Evolutionary conservation across 2,797 vertebrate species (phyloP).

Genomic region (Pitangus sulphuratus): DNA sequence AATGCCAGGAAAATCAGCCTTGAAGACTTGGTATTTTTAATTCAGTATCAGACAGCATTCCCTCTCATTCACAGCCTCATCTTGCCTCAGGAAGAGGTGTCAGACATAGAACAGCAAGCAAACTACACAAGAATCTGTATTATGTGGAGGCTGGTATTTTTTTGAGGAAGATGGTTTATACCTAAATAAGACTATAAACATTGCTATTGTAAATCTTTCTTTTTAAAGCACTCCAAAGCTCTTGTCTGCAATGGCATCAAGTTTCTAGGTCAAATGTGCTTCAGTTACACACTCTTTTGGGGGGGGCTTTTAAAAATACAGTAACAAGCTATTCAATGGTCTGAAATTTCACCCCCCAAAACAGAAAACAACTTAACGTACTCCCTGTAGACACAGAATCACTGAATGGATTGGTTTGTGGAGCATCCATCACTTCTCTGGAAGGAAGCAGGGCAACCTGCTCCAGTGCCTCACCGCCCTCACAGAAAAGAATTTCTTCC

Average conservation of each 20-base stretch:
- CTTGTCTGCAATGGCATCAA: background rate
- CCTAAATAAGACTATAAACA: background rate
- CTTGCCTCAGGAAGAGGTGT: background rate
- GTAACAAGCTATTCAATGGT: background rate
- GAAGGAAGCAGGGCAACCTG: background rate
- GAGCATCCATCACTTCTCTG: background rate
- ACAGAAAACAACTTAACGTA: background rate
- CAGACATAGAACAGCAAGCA: background rate
- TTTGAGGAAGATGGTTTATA: background rate
- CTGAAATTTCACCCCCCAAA: background rate
- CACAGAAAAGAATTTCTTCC: background rate
- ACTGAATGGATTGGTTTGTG: background rate
- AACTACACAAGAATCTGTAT: background rate
- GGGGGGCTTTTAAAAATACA: background rate
- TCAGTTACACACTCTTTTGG: background rate
- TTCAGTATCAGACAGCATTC: background rate
- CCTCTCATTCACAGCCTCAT: background rate
- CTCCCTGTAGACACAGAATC: background rate
- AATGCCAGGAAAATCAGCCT: constrained; percentile 7
- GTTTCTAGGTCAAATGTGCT: background rate
- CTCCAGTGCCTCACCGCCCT: background rate
- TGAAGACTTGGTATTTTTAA: constrained; percentile 19
- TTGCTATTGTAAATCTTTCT: background rate
- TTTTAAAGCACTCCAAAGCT: background rate
- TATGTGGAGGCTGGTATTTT: background rate